Base-by-base conservation (phyloP, 2,888 invertebrate genomes). In the Dyspetes luteomarginatus region DNA sequence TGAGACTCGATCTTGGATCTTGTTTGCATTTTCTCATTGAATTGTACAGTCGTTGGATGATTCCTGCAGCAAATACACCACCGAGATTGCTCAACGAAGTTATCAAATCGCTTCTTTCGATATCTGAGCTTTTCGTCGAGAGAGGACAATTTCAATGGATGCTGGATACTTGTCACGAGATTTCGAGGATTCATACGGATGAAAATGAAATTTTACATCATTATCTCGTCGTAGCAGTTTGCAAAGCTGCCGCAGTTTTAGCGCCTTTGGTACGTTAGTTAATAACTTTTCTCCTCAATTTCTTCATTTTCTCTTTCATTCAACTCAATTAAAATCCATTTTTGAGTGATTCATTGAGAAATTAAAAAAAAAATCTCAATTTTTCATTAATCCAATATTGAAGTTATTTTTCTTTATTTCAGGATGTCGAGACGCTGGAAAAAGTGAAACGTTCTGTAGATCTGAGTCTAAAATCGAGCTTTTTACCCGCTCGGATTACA, bases 21-120 rank as follows among this genome's bases (percentile, higher is more conserved):
- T 99, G 98, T 92, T 92, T 98, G 68, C 97, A 98, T 90, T 96
- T 99, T 89, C 93, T 99, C 17, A 95, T 98, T 91, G 98, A 99
- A 91, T 95, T 98, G 36, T 97, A 97, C 84, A 95, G 96, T 0
- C 97, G 98, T 75, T 95, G 96, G 94, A 91, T 95, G 80, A 93
- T 93, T 65, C 92, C 94, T 9, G 93, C 93, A 86, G 94, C 95
- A 86, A 91, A 92, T 62, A 92, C 93, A 41, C 92, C 93, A 5
- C 88, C 93, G 68, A 89, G 93, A 58, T 87, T 94, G 45, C 87
- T 94, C 15, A 93, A 94, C 56, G 94, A 95, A 88, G 93, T 94
- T 28, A 92, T 95, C 3, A 94, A 94, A 82, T 95, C 95, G 86
- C 93, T 96, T 81, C 93, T 96, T 12, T 94, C 95, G 81, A 94